These are phyloP conservation scores for Gari tellinella DNA, from an alignment of 2,888 invertebrate genomes.

Conservation along the genomic window DNA sequence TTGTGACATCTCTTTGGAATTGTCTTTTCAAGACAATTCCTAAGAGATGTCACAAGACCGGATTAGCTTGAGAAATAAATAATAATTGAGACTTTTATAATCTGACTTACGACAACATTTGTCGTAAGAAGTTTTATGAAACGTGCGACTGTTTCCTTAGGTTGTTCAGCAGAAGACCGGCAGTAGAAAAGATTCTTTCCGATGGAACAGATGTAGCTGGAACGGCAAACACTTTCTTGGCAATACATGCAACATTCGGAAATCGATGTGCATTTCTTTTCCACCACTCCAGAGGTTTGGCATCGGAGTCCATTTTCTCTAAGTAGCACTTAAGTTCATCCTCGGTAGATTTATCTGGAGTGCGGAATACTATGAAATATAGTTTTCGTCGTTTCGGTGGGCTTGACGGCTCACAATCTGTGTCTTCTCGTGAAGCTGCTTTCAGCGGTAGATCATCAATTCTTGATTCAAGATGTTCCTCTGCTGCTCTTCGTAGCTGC, in stretches of 20 bases:
- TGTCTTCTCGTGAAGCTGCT: neutral
- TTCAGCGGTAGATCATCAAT: conserved; percentile 6
- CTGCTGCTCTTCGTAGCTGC: neutral
- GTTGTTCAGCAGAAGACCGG: neutral
- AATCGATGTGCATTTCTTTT: neutral
- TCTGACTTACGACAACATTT: too few relatives aligned
- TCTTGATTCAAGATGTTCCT: neutral
- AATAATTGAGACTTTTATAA: too few relatives aligned
- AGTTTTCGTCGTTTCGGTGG: neutral
- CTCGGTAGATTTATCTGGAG: neutral
- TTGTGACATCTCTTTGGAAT: too few relatives aligned
- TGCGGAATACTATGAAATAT: neutral
- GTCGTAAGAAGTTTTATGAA: too few relatives aligned
- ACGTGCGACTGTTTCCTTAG: neutral
- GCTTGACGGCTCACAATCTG: too few relatives aligned
- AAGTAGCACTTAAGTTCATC: conserved; percentile 5
- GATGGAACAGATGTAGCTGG: neutral
- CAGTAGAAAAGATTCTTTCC: neutral
- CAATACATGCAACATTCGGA: neutral
- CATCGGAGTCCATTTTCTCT: neutral
- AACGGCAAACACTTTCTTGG: neutral
- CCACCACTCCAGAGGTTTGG: neutral
- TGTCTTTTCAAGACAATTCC: too few relatives aligned
- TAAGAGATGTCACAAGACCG: too few relatives aligned
- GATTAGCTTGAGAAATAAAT: too few relatives aligned